Conservation (phyloP, 2,113 vertebrate genomes). For the Mellivora capensis region DNA sequence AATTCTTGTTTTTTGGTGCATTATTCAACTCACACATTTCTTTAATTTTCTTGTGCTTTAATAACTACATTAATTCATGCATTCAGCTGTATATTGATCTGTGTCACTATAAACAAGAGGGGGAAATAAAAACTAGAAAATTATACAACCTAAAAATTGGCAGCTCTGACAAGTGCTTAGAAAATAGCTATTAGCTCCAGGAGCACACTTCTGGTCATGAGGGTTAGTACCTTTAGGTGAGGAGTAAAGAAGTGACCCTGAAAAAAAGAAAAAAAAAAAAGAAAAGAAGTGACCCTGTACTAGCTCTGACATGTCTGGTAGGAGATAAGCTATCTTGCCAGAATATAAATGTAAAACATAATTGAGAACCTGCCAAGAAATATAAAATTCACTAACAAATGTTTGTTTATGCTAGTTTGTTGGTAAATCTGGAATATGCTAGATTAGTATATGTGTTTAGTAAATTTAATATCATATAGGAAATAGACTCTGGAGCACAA, state of each 20-base stretch:
- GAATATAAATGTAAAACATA: neutral
- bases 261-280: too few species aligned
- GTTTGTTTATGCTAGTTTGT: neutral
- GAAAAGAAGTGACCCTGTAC: neutral
- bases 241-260: neutral
- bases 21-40: neutral
- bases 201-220: neutral
- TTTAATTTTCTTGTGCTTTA: neutral
- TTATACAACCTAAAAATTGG: neutral
- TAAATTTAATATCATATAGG: neutral
- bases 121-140: neutral
- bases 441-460: neutral
- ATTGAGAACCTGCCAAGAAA: constrained; percentile 5
- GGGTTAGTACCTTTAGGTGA: neutral
- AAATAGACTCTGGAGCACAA: neutral
- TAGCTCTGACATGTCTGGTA: neutral
- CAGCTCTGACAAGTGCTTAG: neutral
- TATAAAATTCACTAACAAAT: neutral
- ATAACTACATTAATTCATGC: neutral
- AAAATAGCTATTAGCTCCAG: neutral
- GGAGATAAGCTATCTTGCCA: neutral
- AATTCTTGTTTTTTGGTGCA: neutral
- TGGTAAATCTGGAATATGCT: neutral
- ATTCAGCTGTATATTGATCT: neutral
- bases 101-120: neutral